A percentile compares a stretch with the other conserved stretches of the same genome.
Evolutionary conservation across 1,140 invertebrate genomes (phyloP).

Genomic region (Hyles euphorbiae): DNA sequence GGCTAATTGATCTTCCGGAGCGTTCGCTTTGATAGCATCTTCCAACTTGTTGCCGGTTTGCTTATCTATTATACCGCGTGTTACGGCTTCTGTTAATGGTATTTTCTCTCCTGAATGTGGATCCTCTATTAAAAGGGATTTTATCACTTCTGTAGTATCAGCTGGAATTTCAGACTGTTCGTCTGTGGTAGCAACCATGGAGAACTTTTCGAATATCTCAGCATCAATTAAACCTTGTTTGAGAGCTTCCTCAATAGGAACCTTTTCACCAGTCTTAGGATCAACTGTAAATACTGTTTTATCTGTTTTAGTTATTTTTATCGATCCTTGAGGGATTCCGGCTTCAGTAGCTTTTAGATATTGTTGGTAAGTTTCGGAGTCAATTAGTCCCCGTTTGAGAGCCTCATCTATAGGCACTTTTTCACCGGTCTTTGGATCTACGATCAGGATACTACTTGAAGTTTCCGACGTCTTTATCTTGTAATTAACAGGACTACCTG

Average conservation of each 20-base stretch:
- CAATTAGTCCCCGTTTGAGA: slow-evolving; percentile 3
- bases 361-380: slow-evolving; percentile 2
- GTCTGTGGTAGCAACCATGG: neutral
- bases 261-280: slow-evolving; percentile 81
- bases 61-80: neutral
- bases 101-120: slow-evolving; percentile 3
- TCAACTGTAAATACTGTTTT: slow-evolving; percentile 77
- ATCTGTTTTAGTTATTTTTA: slow-evolving; percentile 49
- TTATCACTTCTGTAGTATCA: neutral
- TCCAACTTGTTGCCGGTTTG: slow-evolving; percentile 1
- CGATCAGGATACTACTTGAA: neutral
- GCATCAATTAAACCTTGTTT: slow-evolving; percentile 40
- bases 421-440: slow-evolving; percentile 3
- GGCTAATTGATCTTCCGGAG: neutral
- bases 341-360: neutral
- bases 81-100: slow-evolving; percentile 1
- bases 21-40: neutral
- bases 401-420: slow-evolving; percentile 6
- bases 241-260: slow-evolving; percentile 84
- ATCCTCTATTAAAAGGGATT: slow-evolving; percentile 3
- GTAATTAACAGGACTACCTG: neutral
- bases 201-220: slow-evolving; percentile 3
- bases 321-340: neutral
- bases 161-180: neutral
- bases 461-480: neutral